phyloP scores from a whole-genome alignment of 2,113 vertebrate species.

The Malurus cyaneus region DNA sequence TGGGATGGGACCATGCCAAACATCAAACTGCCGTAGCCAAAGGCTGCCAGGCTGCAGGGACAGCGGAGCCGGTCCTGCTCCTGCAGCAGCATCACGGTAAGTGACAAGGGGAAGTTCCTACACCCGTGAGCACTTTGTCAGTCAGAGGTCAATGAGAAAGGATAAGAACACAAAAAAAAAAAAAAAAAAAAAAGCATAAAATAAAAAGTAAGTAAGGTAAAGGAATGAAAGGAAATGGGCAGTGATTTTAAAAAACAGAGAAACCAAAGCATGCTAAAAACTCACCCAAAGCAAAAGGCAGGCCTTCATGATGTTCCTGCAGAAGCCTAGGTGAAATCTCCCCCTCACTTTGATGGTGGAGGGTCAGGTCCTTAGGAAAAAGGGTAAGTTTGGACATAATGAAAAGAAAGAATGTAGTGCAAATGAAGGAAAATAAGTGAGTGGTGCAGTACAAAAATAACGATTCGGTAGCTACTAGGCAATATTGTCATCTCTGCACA shows the following conservation, averaged over 20 bases:
- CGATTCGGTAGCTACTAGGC: constrained; percentile 20
- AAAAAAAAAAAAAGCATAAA: not conserved
- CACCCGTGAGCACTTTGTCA: not conserved
- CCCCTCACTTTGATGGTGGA: not conserved
- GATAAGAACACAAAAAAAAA: not conserved
- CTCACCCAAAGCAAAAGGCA: constrained; percentile 39
- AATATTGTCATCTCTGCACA: constrained; percentile 43
- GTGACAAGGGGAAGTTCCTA: not conserved
- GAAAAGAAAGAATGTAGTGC: not conserved
- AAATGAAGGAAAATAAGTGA: constrained; percentile 32
- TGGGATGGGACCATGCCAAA: not conserved
- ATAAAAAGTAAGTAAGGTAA: not conserved
- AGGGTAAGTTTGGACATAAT: not conserved
- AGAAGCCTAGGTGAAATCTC: not conserved
- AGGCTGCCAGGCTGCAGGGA: not conserved
- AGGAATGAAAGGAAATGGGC: not conserved
- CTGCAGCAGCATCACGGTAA: not conserved
- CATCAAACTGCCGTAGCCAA: not conserved
- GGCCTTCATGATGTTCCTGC: not conserved
- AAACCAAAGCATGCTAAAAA: constrained; percentile 1
- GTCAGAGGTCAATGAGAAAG: not conserved
- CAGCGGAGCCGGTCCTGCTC: not conserved
- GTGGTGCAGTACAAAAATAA: constrained; percentile 2
- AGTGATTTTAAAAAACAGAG: not conserved
- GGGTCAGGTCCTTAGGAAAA: not conserved